A percentile compares a stretch with the other conserved stretches of the same genome.
Evolutionary conservation across 2,888 invertebrate genomes (phyloP).

Genomic region (Dusona sp.): DNA sequence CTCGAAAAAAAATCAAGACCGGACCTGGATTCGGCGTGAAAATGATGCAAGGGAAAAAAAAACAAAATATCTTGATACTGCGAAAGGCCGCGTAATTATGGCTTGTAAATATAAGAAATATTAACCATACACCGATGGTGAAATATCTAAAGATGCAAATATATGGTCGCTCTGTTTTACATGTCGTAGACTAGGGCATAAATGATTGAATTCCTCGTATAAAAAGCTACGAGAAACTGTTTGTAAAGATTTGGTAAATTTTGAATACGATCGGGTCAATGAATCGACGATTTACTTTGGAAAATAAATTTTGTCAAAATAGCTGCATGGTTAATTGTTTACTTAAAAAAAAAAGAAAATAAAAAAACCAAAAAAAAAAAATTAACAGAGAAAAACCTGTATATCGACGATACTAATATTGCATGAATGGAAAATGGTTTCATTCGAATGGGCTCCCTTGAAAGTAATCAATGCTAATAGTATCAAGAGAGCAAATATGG

Average conservation of each 20-base stretch:
- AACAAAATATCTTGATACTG: background rate
- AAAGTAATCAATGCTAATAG: background rate
- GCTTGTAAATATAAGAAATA: background rate
- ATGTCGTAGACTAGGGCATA: conserved; percentile 3
- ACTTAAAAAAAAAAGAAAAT: background rate
- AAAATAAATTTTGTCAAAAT: background rate
- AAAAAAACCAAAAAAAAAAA: conserved; percentile 9
- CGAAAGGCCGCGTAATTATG: background rate
- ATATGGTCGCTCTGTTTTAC: background rate
- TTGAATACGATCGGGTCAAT: background rate
- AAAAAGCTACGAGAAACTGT: background rate
- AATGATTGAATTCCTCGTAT: background rate
- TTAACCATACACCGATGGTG: background rate
- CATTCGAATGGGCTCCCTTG: background rate
- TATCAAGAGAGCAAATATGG: conserved; percentile 35
- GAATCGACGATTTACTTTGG: background rate
- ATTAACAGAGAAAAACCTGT: background rate
- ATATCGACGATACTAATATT: background rate
- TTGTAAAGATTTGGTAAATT: background rate
- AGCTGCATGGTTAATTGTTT: background rate
- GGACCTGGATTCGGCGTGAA: background rate
- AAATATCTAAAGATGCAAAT: background rate
- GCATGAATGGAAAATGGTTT: conserved; percentile 7
- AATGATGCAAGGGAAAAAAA: conserved; percentile 6
- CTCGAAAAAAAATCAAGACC: background rate